Conservation (phyloP, 1,140 invertebrate species). For the Choristoneura fumiferana region DNA sequence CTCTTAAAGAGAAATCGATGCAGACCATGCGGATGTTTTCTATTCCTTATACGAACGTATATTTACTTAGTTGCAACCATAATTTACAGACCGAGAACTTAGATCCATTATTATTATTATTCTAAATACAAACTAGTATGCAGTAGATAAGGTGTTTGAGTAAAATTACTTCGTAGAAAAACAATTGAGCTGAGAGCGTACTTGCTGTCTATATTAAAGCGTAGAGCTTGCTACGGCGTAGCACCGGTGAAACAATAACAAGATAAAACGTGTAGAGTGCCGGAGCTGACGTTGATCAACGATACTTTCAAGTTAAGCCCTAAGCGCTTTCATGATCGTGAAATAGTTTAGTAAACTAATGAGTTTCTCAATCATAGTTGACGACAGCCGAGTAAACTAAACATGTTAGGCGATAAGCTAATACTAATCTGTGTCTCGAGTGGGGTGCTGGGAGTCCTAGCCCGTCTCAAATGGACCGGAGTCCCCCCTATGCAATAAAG, state of each 20-base stretch:
- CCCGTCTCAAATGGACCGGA: constrained; percentile 32
- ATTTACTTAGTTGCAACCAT: too few relatives aligned
- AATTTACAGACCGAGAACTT: too few relatives aligned
- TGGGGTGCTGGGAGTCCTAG: constrained; percentile 26
- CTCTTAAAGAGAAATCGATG: constrained; percentile 31
- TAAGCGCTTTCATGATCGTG: constrained; percentile 3
- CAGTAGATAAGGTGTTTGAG: too few relatives aligned
- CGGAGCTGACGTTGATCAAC: constrained; percentile 16
- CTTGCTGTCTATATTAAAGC: not conserved
- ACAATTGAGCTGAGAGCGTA: not conserved
- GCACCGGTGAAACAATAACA: constrained; percentile 6
- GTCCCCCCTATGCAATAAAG: constrained; percentile 27
- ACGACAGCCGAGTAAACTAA: not conserved
- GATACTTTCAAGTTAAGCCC: constrained; percentile 16
- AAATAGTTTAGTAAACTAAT: constrained; percentile 16
- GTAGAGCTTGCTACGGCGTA: not conserved
- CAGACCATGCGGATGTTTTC: constrained; percentile 9
- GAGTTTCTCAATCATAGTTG: constrained; percentile 18
- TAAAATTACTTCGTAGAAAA: too few relatives aligned
- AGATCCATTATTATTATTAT: too few relatives aligned
- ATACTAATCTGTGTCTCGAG: constrained; percentile 33
- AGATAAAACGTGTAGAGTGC: constrained; percentile 10
- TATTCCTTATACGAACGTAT: too few relatives aligned
- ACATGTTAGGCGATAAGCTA: constrained; percentile 12
- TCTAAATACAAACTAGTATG: too few relatives aligned